Conservation (phyloP, 2,888 invertebrate genomes). For the Drosophila siamana region DNA sequence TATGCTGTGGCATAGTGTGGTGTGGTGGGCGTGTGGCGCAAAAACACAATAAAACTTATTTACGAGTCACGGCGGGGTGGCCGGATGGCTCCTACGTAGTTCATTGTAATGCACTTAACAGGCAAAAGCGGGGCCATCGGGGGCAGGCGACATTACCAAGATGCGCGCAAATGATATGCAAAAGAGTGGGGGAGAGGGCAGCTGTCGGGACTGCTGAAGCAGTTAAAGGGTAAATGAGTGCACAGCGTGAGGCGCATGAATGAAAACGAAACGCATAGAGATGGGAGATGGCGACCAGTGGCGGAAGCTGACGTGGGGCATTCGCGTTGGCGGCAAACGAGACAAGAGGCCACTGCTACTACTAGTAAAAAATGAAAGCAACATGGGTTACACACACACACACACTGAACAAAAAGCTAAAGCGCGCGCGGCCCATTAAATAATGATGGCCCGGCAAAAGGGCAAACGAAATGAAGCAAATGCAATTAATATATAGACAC, state of each 20-base stretch:
- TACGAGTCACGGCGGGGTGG: constrained; percentile 81
- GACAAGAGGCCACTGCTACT: constrained; percentile 48
- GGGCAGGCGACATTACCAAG: constrained; percentile 45
- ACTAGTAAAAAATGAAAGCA: constrained; percentile 46
- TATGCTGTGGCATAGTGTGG: constrained; percentile 23
- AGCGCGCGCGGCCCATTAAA: background rate
- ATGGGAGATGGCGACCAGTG: no score
- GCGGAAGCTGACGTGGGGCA: constrained; percentile 7
- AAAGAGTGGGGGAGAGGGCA: constrained; percentile 37
- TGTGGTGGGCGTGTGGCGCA: constrained; percentile 58
- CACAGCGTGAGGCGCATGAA: constrained; percentile 69
- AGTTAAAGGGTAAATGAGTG: constrained; percentile 79
- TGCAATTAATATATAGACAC: background rate
- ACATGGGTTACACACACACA: constrained; percentile 19
- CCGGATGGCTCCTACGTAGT: constrained; percentile 65
- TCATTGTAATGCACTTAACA: constrained; percentile 81
- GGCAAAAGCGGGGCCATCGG: constrained; percentile 8
- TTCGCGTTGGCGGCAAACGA: constrained; percentile 11
- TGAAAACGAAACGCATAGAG: constrained; percentile 42
- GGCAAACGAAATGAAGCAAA: background rate
- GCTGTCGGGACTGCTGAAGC: constrained; percentile 14
- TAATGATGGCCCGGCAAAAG: constrained; percentile 11
- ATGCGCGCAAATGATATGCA: constrained; percentile 81
- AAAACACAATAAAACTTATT: constrained; percentile 83
- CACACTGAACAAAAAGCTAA: constrained; percentile 47